Percentiles rank a stretch among this genome's conserved stretches.
Conservation (phyloP, 1,140 invertebrate species). For the Zophobas atratus region DNA sequence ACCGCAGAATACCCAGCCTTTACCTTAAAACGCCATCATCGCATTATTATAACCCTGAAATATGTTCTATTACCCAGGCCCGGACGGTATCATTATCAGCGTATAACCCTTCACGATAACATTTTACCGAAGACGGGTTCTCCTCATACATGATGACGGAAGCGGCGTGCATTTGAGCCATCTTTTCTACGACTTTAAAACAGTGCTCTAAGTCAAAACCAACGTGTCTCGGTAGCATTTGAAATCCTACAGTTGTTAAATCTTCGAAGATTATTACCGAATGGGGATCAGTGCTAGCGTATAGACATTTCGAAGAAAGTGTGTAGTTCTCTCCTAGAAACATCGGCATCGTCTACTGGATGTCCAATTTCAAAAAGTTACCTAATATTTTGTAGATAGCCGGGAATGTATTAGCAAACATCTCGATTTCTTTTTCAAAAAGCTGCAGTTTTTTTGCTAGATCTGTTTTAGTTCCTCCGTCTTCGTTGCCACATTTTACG, state of each 20-base stretch:
- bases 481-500: slow-evolving; percentile 61
- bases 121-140: slow-evolving; percentile 66
- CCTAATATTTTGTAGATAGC: slow-evolving; percentile 59
- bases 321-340: slow-evolving; percentile 55
- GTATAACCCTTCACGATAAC: slow-evolving; percentile 67
- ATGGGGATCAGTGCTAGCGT: slow-evolving; percentile 65
- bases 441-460: slow-evolving; percentile 59
- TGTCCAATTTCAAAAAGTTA: slow-evolving; percentile 21
- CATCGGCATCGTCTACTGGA: neutral
- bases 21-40: slow-evolving; percentile 3
- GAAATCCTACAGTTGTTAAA: slow-evolving; percentile 70
- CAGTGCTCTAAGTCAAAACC: slow-evolving; percentile 72
- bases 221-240: slow-evolving; percentile 70
- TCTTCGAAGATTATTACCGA: slow-evolving; percentile 72
- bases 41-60: neutral
- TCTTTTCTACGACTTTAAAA: slow-evolving; percentile 70
- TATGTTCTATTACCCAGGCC: slow-evolving; percentile 55
- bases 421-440: slow-evolving; percentile 63
- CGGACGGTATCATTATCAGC: slow-evolving; percentile 59
- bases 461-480: slow-evolving; percentile 58
- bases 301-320: slow-evolving; percentile 62
- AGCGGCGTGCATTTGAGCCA: slow-evolving; percentile 74
- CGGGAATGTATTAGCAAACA: slow-evolving; percentile 61
- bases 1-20: slow-evolving; percentile 56
- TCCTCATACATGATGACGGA: slow-evolving; percentile 71